Base-by-base conservation (phyloP, 2,113 vertebrate genomes). In the Meriones unguiculatus region DNA sequence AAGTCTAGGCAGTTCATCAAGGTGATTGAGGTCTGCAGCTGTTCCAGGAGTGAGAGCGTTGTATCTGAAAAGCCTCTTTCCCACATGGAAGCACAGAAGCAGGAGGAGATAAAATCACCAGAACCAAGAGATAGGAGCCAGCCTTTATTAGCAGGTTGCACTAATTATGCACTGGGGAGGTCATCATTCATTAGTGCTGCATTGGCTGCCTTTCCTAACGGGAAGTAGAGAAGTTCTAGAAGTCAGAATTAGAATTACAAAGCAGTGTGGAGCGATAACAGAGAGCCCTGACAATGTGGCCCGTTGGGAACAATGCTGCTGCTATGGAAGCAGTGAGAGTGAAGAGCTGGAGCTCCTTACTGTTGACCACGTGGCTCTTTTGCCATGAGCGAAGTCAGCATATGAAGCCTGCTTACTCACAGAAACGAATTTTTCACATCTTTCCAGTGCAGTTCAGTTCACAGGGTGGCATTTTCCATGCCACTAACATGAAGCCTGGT, bases 391-490 rank as follows among this genome's bases (percentile, higher is more conserved):
- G 76, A 65, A 89, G 81, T 90, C 85, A 94, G 62, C 81, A 35
- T 62, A 52, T 70, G 77, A 57, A 92, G 87, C 82, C 90, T 95
- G 76, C 22, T 92, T 94, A 90, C 94, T 94, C 5, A 1, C 80
- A 73, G 96, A 88, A 91, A 94, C 94, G 35, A 35, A 82, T 52
- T 80, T 96, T 90, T 90, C n/a, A 82, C 78, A 57, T 87, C 57
- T 92, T 97, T 97, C 95, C 8, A 41, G 86, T 78, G 35, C 0
- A 75, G 70, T 89, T 75, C 18, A 8, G 85, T 90, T 97, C 91
- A 82, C 78, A 96, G 96, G 93, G 96, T 96, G 91, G 96, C 96
- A 96, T 94, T 97, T 97, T 97, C 97, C 80, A 65, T 97, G 97
- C 96, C 97, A 91, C 82, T 64, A 94, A 84, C 97, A 75, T 91